These are phyloP conservation scores for Eristalis intricaria DNA, from an alignment of 2,888 invertebrate genomes.

Conservation along the genomic window DNA sequence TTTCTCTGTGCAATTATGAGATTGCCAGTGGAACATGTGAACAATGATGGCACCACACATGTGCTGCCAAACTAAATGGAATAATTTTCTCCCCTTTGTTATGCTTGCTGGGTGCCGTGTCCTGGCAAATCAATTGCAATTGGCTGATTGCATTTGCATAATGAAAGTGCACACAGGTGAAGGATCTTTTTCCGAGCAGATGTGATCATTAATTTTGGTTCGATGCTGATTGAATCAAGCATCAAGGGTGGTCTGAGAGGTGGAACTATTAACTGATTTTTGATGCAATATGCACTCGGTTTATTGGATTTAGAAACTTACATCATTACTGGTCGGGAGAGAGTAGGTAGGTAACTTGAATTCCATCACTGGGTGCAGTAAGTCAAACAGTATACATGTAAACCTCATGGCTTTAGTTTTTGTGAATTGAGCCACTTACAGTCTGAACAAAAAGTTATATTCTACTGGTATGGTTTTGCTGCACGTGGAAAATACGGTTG, in stretches of 20 bases:
- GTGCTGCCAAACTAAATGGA: conserved; percentile 37
- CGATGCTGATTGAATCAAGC: conserved; percentile 1
- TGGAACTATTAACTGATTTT: not conserved
- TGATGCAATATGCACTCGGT: too few relatives aligned
- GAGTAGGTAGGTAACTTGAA: too few relatives aligned
- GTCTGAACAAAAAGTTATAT: too few relatives aligned
- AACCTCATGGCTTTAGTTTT: too few relatives aligned
- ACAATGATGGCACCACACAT: conserved; percentile 1
- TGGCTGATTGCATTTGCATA: conserved; percentile 39
- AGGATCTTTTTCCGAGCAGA: conserved; percentile 11
- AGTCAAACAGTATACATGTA: too few relatives aligned
- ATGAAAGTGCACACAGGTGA: conserved; percentile 33
- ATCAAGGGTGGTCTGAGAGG: not conserved
- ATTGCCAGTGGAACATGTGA: conserved; percentile 29
- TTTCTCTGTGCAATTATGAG: conserved; percentile 45
- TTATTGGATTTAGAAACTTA: too few relatives aligned
- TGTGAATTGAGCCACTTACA: too few relatives aligned
- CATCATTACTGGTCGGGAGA: too few relatives aligned
- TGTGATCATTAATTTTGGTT: conserved; percentile 28
- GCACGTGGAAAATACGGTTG: too few relatives aligned
- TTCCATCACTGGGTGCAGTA: too few relatives aligned
- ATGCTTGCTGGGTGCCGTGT: not conserved
- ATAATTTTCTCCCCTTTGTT: conserved; percentile 23
- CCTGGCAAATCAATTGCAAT: conserved; percentile 17
- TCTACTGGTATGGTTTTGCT: too few relatives aligned